Conservation (phyloP, 1,140 invertebrate genomes). For the Dendrolimus kikuchii region DNA sequence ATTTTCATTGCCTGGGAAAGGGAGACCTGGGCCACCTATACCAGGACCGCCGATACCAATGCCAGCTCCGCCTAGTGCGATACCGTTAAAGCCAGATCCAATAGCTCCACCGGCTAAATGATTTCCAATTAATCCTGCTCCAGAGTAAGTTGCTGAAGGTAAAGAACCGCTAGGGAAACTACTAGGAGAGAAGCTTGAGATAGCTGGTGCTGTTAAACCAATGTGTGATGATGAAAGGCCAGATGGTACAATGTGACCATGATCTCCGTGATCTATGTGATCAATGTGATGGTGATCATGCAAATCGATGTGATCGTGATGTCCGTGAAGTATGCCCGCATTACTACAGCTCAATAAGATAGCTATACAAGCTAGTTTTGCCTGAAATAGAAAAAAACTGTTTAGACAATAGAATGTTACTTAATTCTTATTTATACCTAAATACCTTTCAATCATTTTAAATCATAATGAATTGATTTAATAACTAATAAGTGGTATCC, state of each 20-base stretch:
- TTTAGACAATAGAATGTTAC: no score
- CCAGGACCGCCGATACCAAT: conserved; percentile 4
- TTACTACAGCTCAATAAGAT: conserved; percentile 48
- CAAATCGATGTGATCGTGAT: conserved; percentile 4
- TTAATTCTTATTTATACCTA: no score
- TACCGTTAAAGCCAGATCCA: conserved; percentile 13
- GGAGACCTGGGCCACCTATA: conserved; percentile 1
- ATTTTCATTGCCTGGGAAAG: conserved; percentile 19
- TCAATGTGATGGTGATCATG: no score
- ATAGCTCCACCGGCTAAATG: conserved; percentile 7
- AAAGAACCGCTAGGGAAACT: conserved; percentile 55
- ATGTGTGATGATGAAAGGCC: conserved; percentile 2
- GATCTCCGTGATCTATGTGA: conserved; percentile 12
- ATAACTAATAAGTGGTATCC: no score
- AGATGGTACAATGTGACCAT: conserved; percentile 5
- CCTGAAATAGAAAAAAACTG: conserved; percentile 37
- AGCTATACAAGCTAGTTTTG: conserved; percentile 50
- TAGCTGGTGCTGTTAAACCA: conserved; percentile 1
- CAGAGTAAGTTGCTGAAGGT: conserved; percentile 48
- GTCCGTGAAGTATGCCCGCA: conserved; percentile 26
- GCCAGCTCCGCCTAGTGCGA: conserved; percentile 6
- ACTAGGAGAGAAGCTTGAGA: conserved; percentile 50
- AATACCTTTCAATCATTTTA: no score
- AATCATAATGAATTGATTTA: no score
- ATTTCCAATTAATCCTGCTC: conserved; percentile 18